A percentile compares a stretch with the other conserved stretches of the same genome.
Evolutionary conservation across 2,888 invertebrate species (phyloP).

Genomic region (Pseudococcus viburni): DNA sequence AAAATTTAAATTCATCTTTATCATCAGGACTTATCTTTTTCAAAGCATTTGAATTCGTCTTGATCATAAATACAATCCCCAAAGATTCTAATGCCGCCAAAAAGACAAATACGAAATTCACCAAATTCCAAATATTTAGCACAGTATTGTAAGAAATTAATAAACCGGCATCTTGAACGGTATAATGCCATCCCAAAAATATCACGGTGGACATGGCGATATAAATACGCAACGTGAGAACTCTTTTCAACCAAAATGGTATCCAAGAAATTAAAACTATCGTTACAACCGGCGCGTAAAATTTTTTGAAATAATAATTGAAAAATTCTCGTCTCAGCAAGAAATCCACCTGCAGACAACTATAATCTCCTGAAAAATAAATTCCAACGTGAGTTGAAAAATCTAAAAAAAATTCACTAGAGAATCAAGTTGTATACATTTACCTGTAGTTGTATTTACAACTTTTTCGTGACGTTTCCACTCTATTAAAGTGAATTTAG

Average conservation of each 20-base stretch:
- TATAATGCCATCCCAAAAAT: slow-evolving; percentile 51
- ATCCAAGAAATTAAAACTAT: slow-evolving; percentile 55
- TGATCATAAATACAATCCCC: slow-evolving; percentile 52
- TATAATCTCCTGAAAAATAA: slow-evolving; percentile 50
- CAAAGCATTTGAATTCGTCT: slow-evolving; percentile 32
- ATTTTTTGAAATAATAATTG: slow-evolving; percentile 44
- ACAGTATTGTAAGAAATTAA: slow-evolving; percentile 14
- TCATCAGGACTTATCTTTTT: slow-evolving; percentile 55
- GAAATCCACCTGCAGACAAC: background rate
- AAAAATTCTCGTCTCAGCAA: background rate
- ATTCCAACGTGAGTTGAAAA: background rate
- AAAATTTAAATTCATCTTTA: slow-evolving; percentile 59
- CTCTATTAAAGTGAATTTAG: background rate
- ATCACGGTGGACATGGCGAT: slow-evolving; percentile 35
- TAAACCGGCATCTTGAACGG: slow-evolving; percentile 30
- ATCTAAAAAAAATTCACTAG: no score
- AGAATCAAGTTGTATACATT: no score
- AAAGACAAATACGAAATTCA: slow-evolving; percentile 55
- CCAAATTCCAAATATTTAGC: slow-evolving; percentile 8
- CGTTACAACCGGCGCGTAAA: slow-evolving; percentile 36
- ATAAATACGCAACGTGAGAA: slow-evolving; percentile 40
- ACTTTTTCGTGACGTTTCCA: background rate
- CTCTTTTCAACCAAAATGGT: slow-evolving; percentile 57
- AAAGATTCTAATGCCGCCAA: slow-evolving; percentile 44
- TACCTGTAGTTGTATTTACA: background rate